Base-by-base conservation (phyloP, 2,888 invertebrate species). In the Hemithea aestivaria region DNA sequence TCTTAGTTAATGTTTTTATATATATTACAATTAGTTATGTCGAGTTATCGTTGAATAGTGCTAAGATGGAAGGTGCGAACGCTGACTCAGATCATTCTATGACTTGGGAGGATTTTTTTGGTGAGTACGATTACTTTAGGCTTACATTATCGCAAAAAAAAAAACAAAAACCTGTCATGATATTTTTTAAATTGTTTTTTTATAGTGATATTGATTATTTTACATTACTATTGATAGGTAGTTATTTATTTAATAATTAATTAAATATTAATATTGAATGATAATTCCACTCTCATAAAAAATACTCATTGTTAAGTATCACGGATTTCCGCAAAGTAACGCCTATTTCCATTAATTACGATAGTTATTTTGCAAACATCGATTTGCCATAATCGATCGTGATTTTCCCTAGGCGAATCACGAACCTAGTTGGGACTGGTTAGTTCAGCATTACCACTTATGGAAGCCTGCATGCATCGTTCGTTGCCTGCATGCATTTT, bases 71-170 rank as follows among this genome's bases (percentile, higher is more conserved):
- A 68, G 87, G 82, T 66, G 75, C 82, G 56, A 87, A 81, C 60
- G 87, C 85, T 63, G 91, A 91, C 73, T 91, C 91, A 58, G 91
- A 91, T 76, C 90, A 90, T 63, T 91, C 91, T 70, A 89, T 91
- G 87, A 91, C 90, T 69, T 91, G 91, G 92, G 91, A 91, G 75
- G 91, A 91, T 66, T 91, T 91, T 87, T 91, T 91, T 66, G 91
- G 91, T 91, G 64, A 81, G 90, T 87, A 50, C 42, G 23, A 27
- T 39, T 16, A 16, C 16, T 16, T 31, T 20, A 29, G 16, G n/a
- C 24, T 10, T 5, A 20, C 16, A 2, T 25, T 16, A 24, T 21
- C n/a, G 26, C 10, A 25, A 16, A 33, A 16, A 22, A 21, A 11
- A 30, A n/a, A n/a, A n/a, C n/a, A n/a, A n/a, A n/a, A n/a, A n/a